These are phyloP conservation scores for Malachius bipustulatus DNA, from an alignment of 2,888 invertebrate species.

Conservation along the genomic window DNA sequence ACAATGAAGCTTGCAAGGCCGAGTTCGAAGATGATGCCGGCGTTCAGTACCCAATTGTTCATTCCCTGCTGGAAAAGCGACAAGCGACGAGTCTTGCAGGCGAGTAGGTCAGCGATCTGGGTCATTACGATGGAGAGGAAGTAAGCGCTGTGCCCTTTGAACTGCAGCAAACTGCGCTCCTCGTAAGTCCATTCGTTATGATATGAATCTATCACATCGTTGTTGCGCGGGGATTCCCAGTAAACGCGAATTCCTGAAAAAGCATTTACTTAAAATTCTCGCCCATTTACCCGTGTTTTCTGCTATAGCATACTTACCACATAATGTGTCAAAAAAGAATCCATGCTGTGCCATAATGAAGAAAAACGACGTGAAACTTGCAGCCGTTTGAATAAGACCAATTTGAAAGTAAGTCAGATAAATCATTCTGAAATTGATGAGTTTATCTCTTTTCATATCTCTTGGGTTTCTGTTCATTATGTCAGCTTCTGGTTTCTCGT, in stretches of 20 bases:
- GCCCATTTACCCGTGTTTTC: too few species aligned
- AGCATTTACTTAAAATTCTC: slow-evolving; percentile 37
- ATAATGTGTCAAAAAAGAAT: slow-evolving; percentile 53
- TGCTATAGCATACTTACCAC: slow-evolving; percentile 20
- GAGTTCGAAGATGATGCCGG: slow-evolving; percentile 47
- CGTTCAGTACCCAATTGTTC: slow-evolving; percentile 50
- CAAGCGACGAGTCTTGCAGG: slow-evolving; percentile 65
- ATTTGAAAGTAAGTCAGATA: slow-evolving; percentile 78
- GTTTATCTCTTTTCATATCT: slow-evolving; percentile 40
- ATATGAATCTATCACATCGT: slow-evolving; percentile 56
- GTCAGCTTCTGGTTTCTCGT: slow-evolving; percentile 63
- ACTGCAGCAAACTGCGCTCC: slow-evolving; percentile 57
- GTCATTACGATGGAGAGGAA: slow-evolving; percentile 67
- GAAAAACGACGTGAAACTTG: slow-evolving; percentile 69
- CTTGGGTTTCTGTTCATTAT: slow-evolving; percentile 55
- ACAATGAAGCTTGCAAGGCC: slow-evolving; percentile 49
- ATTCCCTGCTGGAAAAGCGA: slow-evolving; percentile 66
- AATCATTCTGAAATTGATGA: slow-evolving; percentile 49
- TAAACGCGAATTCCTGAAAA: slow-evolving; percentile 41
- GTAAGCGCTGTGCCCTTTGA: slow-evolving; percentile 66
- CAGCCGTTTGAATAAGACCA: slow-evolving; percentile 73
- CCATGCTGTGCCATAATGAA: slow-evolving; percentile 69
- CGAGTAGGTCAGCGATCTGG: slow-evolving; percentile 66
- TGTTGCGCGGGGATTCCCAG: slow-evolving; percentile 57
- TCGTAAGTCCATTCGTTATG: slow-evolving; percentile 62